Percentiles rank a stretch among this genome's conserved stretches.
Evolutionary conservation across 2,113 vertebrate species (phyloP).

Genomic region (Macrotis lagotis): DNA sequence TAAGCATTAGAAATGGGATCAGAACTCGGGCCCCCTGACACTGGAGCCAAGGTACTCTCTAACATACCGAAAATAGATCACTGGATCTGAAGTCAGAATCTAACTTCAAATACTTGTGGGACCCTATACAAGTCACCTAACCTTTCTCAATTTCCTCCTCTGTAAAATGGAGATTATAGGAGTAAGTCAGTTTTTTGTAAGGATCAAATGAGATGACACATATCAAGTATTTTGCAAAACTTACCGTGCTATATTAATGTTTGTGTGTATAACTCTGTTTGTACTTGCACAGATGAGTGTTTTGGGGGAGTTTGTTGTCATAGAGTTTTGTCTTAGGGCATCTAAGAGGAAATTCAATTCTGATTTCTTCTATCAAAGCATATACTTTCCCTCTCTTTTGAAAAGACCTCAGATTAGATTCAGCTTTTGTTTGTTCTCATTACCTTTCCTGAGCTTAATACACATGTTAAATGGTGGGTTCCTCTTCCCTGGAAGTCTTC

Average conservation of each 20-base stretch:
- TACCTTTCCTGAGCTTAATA: background rate
- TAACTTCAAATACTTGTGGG: background rate
- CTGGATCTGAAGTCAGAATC: background rate
- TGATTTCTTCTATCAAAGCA: background rate
- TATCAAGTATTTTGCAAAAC: background rate
- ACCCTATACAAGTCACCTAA: background rate
- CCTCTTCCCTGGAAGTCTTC: background rate
- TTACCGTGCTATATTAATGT: background rate
- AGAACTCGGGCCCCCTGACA: background rate
- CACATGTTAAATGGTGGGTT: background rate
- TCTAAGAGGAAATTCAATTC: background rate
- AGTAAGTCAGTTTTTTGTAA: background rate
- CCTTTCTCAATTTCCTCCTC: background rate
- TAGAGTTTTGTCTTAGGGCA: background rate
- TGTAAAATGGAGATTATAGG: background rate
- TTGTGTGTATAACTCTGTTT: background rate
- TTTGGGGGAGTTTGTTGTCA: background rate
- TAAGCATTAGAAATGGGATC: background rate
- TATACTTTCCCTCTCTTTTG: background rate
- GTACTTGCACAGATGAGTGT: accelerated
- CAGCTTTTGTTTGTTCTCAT: background rate
- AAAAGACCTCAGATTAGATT: background rate
- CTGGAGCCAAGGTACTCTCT: background rate
- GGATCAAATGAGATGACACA: background rate
- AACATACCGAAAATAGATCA: background rate